Evolutionary conservation across 2,888 invertebrate species (phyloP).

Genomic region (Zaprionus obscuricornis): DNA sequence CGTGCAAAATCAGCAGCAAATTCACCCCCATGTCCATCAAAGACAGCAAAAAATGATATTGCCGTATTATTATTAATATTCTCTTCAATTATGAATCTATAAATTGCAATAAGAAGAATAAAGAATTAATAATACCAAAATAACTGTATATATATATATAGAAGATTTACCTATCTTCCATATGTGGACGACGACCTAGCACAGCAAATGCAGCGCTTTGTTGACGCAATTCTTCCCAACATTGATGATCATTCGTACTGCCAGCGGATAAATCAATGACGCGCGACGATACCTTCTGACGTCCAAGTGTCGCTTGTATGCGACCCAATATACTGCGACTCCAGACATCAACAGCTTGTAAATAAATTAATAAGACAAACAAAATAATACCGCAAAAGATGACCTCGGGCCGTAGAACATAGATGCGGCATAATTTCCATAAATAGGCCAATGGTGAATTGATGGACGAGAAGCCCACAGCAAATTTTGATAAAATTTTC

Average conservation of each 20-base stretch:
- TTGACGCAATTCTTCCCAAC: conserved; percentile 91
- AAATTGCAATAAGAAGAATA: too few relatives aligned
- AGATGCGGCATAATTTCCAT: conserved; percentile 91
- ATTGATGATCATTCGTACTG: conserved; percentile 84
- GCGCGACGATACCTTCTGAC: conserved; percentile 72
- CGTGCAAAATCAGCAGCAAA: conserved; percentile 96
- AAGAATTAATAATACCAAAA: too few relatives aligned
- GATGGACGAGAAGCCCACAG: conserved; percentile 89
- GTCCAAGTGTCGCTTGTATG: conserved; percentile 81
- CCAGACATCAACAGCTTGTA: conserved; percentile 93
- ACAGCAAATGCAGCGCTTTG: conserved; percentile 94
- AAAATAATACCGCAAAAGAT: conserved; percentile 89
- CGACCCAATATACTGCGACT: conserved; percentile 88
- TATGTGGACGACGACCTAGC: conserved; percentile 93
- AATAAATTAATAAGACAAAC: conserved; percentile 90
- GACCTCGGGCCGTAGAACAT: conserved; percentile 92
- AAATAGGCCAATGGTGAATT: conserved; percentile 90
- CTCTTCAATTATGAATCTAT: conserved; percentile 91
- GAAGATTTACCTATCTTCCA: conserved; percentile 91
- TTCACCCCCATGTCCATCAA: conserved; percentile 98
- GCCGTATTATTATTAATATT: conserved; percentile 91
- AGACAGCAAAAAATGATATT: conserved; percentile 94
- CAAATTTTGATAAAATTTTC: conserved; percentile 92
- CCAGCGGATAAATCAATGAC: conserved; percentile 67
- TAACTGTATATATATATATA: not conserved